phyloP scores from a whole-genome alignment of 2,797 vertebrate species.

The Chaetophractus vellerosus region DNA sequence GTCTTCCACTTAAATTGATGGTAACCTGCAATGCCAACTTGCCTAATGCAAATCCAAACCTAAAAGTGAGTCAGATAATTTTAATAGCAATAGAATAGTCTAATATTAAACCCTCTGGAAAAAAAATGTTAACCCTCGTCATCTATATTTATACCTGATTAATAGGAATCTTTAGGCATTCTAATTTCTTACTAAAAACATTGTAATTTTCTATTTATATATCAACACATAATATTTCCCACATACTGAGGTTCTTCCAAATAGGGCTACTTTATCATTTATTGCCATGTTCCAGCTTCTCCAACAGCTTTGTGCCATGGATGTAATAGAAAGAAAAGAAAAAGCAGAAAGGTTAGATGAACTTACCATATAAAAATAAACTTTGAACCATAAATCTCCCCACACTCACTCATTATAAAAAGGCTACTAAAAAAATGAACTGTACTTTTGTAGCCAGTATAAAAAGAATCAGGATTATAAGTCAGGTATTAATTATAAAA shows the following conservation, averaged over 20 bases:
- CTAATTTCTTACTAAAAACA: background rate
- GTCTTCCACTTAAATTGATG: background rate
- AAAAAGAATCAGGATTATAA: constrained; percentile 49
- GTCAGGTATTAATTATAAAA: constrained; percentile 46
- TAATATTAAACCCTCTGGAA: background rate
- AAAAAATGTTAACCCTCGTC: background rate
- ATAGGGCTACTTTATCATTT: background rate
- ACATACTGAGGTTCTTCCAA: background rate
- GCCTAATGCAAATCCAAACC: background rate
- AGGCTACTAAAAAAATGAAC: constrained; percentile 60
- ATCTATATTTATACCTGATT: background rate
- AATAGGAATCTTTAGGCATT: background rate
- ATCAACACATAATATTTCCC: too few species aligned
- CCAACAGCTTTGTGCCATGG: background rate
- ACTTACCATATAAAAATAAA: constrained; percentile 24
- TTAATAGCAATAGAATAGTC: background rate
- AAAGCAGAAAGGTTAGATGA: background rate
- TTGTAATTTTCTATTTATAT: background rate
- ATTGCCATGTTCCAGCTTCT: background rate
- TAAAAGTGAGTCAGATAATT: background rate
- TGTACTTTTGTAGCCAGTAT: background rate
- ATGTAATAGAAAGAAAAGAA: constrained; percentile 38
- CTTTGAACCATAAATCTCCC: constrained; percentile 23
- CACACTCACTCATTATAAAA: constrained; percentile 30
- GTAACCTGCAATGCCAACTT: background rate